A percentile compares a stretch with the other conserved stretches of the same genome.
Conservation (phyloP, 2,113 vertebrate species). For the Prunella fulvescens region DNA sequence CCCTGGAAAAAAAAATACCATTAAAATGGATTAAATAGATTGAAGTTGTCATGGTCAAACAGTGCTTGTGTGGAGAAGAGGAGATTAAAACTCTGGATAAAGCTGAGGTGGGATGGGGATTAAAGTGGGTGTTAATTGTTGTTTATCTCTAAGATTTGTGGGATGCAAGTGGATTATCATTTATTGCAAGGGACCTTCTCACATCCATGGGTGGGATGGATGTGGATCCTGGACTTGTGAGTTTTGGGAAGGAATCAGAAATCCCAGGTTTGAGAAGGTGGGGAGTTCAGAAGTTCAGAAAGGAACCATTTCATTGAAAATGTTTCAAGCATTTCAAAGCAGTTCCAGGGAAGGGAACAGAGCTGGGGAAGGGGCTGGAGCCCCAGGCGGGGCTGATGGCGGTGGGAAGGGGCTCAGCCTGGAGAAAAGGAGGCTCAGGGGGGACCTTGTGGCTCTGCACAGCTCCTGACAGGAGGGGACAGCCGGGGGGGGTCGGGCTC, state of each 20-base stretch:
- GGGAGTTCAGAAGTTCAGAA: neutral
- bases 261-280: neutral
- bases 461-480: neutral
- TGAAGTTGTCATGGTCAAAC: neutral
- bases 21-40: neutral
- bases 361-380: neutral
- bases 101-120: neutral
- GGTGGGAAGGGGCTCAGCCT: neutral
- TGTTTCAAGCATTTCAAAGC: neutral
- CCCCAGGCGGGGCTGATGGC: neutral
- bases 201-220: no score
- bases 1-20: neutral
- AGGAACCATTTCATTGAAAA: neutral
- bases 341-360: rapidly evolving
- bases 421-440: neutral
- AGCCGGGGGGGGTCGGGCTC: neutral
- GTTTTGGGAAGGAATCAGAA: neutral
- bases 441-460: neutral
- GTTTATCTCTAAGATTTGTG: neutral
- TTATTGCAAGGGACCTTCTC: neutral
- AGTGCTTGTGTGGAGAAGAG: neutral
- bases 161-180: neutral
- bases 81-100: neutral
- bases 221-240: neutral
- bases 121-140: neutral